phyloP scores from a whole-genome alignment of 2,888 invertebrate genomes.

The Entomobrya proxima region DNA sequence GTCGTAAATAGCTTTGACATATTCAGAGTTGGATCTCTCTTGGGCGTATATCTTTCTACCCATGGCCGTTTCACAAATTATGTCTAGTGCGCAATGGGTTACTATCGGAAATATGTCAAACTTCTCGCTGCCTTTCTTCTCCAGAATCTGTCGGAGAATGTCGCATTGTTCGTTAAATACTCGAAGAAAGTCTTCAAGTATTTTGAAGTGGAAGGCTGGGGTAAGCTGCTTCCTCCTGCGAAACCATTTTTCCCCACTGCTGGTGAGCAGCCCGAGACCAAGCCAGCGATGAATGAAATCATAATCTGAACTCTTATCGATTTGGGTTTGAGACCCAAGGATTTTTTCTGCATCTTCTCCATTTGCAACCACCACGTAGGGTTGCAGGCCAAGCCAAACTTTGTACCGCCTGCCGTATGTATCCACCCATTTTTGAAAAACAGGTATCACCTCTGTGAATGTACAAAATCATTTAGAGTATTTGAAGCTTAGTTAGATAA shows the following conservation, averaged over 20 bases:
- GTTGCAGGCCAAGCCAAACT: conserved; percentile 10
- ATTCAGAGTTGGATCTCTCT: conserved; percentile 77
- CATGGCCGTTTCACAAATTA: conserved; percentile 89
- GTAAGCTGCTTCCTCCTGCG: conserved; percentile 84
- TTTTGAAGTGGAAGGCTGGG: conserved; percentile 88
- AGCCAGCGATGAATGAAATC: conserved; percentile 24
- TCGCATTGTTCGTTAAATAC: conserved; percentile 83
- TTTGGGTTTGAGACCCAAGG: conserved; percentile 24
- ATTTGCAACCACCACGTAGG: conserved; percentile 31
- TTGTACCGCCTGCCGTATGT: conserved; percentile 26
- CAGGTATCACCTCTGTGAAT: conserved; percentile 6
- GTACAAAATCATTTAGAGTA: neutral
- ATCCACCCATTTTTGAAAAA: neutral
- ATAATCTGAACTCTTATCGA: conserved; percentile 42
- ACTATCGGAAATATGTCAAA: conserved; percentile 83
- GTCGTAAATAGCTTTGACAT: conserved; percentile 77
- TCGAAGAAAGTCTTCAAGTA: conserved; percentile 84
- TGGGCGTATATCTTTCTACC: conserved; percentile 87
- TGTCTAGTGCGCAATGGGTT: conserved; percentile 82
- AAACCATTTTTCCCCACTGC: conserved; percentile 81
- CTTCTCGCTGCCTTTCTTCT: conserved; percentile 77
- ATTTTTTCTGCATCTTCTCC: conserved; percentile 28
- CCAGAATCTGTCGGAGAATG: conserved; percentile 80
- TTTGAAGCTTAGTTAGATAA: too few species aligned
- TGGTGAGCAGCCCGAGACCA: conserved; percentile 23